Conservation (phyloP, 2,113 vertebrate genomes). For the Ptilonorhynchus violaceus region DNA sequence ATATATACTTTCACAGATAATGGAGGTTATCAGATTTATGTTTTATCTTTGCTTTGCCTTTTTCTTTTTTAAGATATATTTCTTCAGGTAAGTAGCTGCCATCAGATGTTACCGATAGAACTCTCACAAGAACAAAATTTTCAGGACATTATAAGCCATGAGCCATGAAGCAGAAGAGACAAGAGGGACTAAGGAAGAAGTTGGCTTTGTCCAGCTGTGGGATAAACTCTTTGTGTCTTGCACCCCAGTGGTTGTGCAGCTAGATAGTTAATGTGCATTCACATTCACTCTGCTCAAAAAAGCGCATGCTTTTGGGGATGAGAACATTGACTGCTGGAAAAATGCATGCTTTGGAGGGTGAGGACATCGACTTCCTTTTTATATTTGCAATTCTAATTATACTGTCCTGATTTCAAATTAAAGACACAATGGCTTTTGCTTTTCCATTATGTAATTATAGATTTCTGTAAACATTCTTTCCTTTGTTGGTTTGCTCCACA, state of each 20-base stretch:
- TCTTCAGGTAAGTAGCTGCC: background rate
- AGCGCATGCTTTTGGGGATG: background rate
- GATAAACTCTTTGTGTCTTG: background rate
- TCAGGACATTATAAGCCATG: background rate
- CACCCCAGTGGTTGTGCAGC: background rate
- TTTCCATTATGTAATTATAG: conserved; percentile 32
- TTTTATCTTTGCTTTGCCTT: background rate
- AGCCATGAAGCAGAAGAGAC: background rate
- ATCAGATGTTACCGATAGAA: background rate
- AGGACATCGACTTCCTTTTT: conserved; percentile 33
- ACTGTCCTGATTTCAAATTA: conserved; percentile 20
- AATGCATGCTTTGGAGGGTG: conserved; percentile 15
- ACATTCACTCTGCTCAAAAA: background rate
- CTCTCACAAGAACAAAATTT: background rate
- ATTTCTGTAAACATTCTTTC: conserved; percentile 39
- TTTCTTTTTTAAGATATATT: background rate
- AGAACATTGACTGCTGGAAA: conserved; percentile 22
- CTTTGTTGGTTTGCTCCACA: background rate
- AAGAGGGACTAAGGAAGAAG: background rate
- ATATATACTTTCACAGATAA: background rate
- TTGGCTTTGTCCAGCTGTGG: background rate
- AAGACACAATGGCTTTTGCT: conserved; percentile 50
- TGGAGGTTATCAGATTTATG: background rate
- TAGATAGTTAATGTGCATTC: background rate
- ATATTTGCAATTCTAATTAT: conserved; percentile 43